phyloP scores from a whole-genome alignment of 2,113 vertebrate genomes.

The Sinosuthora webbiana region DNA sequence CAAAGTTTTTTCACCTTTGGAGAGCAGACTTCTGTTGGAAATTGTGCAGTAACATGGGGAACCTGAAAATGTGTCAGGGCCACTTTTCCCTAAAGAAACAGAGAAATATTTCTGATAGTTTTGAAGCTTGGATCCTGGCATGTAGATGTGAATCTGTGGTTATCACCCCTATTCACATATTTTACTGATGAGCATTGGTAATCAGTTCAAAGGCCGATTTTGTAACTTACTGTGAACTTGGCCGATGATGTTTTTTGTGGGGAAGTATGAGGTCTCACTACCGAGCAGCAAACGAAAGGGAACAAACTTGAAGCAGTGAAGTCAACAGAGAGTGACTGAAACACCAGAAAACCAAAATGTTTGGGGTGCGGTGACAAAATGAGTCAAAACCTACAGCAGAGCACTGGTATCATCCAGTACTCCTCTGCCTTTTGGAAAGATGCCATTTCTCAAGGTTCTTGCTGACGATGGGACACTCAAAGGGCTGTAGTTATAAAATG shows the following conservation, averaged over 20 bases:
- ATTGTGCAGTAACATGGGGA: rapidly evolving
- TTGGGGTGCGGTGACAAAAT: background rate
- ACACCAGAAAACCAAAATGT: background rate
- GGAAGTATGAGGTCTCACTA: background rate
- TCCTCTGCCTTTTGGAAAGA: background rate
- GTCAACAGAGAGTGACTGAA: background rate
- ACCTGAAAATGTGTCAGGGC: background rate
- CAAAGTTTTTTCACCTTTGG: background rate
- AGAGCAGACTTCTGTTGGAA: background rate
- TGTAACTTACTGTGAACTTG: background rate
- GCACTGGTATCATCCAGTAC: background rate
- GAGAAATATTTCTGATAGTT: background rate
- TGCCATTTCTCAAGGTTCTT: background rate
- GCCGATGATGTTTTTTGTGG: background rate
- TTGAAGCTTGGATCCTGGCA: background rate
- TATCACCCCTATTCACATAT: background rate
- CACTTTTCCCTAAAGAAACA: background rate
- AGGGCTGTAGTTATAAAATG: background rate
- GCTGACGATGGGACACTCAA: background rate
- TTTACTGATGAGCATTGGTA: background rate
- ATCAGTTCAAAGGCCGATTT: background rate
- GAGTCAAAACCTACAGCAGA: background rate
- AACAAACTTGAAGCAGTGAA: background rate
- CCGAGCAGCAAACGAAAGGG: background rate
- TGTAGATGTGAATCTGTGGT: background rate